Conservation (phyloP, 2,113 vertebrate species). For the Lipophrys pholis region DNA sequence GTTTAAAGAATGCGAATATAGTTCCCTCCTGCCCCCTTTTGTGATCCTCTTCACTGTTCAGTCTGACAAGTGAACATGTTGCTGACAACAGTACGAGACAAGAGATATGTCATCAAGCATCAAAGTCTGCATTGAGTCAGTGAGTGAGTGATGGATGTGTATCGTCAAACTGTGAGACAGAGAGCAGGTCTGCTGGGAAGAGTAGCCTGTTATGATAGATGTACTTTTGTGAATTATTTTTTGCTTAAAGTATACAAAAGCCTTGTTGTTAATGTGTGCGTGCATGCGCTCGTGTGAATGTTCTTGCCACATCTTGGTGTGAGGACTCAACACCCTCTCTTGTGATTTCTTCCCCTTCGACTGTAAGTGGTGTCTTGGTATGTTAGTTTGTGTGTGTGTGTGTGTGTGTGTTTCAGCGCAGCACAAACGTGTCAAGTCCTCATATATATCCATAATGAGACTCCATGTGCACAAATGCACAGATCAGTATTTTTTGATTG, state of each 20-base stretch:
- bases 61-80: conserved; percentile 62
- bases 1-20: conserved; percentile 64
- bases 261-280: conserved; percentile 44
- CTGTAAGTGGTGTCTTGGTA: conserved; percentile 52
- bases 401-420: conserved; percentile 37
- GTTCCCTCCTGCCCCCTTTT: conserved; percentile 49
- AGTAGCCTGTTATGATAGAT: conserved; percentile 25
- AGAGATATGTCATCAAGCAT: conserved; percentile 64
- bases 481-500: conserved; percentile 41
- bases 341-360: conserved; percentile 63
- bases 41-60: conserved; percentile 51
- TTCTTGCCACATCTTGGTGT: conserved; percentile 67
- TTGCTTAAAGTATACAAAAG: conserved; percentile 49
- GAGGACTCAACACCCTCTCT: conserved; percentile 70
- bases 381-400: conserved; percentile 17
- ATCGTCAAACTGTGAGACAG: conserved; percentile 2
- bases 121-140: conserved; percentile 44
- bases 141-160: conserved; percentile 49
- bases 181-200: conserved; percentile 30
- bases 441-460: conserved; percentile 71
- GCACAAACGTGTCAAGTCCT: conserved; percentile 68
- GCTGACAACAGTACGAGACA: conserved; percentile 59
- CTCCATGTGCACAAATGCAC: conserved; percentile 65
- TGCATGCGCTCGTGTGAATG: conserved; percentile 59
- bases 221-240: conserved; percentile 22